Evolutionary conservation across 1,140 invertebrate genomes (phyloP), one percentile per base, ranked within the genome.

Genomic region (Sarcophaga peregrina): DNA sequence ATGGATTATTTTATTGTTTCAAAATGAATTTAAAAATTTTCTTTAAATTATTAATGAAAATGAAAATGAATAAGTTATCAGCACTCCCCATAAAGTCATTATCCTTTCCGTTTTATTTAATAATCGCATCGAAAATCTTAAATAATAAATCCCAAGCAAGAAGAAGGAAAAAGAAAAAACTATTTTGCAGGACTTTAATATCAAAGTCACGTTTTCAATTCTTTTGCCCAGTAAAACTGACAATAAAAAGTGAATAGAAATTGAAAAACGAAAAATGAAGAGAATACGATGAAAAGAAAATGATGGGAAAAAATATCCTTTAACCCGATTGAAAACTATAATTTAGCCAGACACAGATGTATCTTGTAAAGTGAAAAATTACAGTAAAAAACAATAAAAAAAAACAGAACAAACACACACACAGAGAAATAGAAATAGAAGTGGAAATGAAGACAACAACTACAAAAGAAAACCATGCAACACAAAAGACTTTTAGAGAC

Each of bases 251-350:
- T 58, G 13, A 7, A 58, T 58, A 58, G 15, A 58, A 58, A 37
- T 37, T 37, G 25, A 37, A 37, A 37, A 37, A 37, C 25, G 25
- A 37, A 37, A 37, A 37, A 37, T 37, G 25, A 37, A 37, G 25
- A 37, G 25, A 37, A 37, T 37, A 37, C 25, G 25, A 37, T 37
- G 25, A 37, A 4, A 37, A 37, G 25, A 37, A 37, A 37, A 37
- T 2, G 4, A 37, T 2, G 4, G 1, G 25, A 4, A 37, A 37
- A 37, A 37, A 58, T 9, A 54, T 58, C 54, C 54, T 58, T 58
- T 58, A 58, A 58, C 54, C 54, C 54, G 54, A 58, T 58, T 58
- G 54, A 58, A 58, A 58, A 58, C 54, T 58, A 58, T 58, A 58
- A 58, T 58, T 58, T 58, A 58, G 13, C 54, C 13, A 58, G 54